phyloP scores from a whole-genome alignment of 2,888 invertebrate genomes.

The Plebejus melissa region DNA sequence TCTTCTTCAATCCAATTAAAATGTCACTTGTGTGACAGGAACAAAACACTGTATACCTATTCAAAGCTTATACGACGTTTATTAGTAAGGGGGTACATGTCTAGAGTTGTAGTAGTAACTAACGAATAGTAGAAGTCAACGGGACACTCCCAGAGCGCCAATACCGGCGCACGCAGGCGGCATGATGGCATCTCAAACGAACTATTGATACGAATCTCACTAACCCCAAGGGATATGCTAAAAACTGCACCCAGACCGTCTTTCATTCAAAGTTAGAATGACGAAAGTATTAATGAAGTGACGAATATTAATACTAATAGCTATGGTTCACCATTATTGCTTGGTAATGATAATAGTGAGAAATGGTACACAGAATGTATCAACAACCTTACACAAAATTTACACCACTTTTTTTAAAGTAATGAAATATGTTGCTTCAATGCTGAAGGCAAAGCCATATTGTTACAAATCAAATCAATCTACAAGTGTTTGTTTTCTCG shows the following conservation, averaged over 20 bases:
- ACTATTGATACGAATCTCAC: conserved; percentile 2
- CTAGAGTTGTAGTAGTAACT: neutral
- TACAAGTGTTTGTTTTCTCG: conserved; percentile 23
- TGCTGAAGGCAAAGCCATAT: neutral
- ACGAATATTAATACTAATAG: neutral
- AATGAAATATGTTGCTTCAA: neutral
- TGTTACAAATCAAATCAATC: conserved; percentile 15
- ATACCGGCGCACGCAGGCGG: conserved; percentile 1
- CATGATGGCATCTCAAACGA: neutral
- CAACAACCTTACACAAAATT: no score
- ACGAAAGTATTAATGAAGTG: neutral
- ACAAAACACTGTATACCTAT: no score
- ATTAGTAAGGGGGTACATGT: no score
- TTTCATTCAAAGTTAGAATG: neutral
- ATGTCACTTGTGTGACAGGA: no score
- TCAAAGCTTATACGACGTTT: no score
- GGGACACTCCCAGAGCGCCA: neutral
- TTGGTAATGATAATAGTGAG: neutral
- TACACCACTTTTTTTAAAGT: no score
- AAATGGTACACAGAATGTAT: neutral
- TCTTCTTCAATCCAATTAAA: no score
- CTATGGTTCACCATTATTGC: neutral
- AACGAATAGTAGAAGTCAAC: neutral
- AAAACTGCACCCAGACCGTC: neutral
- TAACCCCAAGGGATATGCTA: neutral